Evolutionary conservation across 2,113 vertebrate genomes (phyloP).

Genomic region (Ciconia maguari): DNA sequence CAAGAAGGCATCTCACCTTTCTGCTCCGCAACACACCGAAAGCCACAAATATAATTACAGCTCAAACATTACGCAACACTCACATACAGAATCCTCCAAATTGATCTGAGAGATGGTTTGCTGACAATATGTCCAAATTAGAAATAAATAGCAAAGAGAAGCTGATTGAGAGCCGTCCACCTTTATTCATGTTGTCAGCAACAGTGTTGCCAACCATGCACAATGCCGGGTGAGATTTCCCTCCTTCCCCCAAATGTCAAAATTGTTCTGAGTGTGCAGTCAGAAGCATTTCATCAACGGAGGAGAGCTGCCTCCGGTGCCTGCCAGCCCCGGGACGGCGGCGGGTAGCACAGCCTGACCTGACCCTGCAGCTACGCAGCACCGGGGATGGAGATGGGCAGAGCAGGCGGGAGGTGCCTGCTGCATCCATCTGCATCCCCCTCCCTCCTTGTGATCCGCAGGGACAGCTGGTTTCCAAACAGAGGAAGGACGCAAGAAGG

Average conservation of each 20-base stretch:
- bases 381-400: not conserved
- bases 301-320: not conserved
- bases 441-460: rapidly evolving
- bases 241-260: conserved; percentile 60
- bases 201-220: conserved; percentile 65
- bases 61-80: not conserved
- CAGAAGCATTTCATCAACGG: conserved; percentile 1
- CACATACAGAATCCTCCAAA: not conserved
- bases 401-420: not conserved
- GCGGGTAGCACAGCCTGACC: not conserved
- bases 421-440: not conserved
- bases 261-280: conserved; percentile 55
- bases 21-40: not conserved
- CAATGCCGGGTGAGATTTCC: conserved; percentile 39
- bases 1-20: not conserved
- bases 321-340: not conserved
- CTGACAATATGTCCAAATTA: not conserved
- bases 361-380: not conserved
- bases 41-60: not conserved
- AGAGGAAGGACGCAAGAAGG: rapidly evolving
- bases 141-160: conserved; percentile 15
- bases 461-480: not conserved
- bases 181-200: conserved; percentile 68
- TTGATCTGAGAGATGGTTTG: not conserved
- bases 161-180: conserved; percentile 17